These are phyloP conservation scores for Zosterops borbonicus DNA, from an alignment of 2,113 vertebrate genomes.

Conservation along the genomic window DNA sequence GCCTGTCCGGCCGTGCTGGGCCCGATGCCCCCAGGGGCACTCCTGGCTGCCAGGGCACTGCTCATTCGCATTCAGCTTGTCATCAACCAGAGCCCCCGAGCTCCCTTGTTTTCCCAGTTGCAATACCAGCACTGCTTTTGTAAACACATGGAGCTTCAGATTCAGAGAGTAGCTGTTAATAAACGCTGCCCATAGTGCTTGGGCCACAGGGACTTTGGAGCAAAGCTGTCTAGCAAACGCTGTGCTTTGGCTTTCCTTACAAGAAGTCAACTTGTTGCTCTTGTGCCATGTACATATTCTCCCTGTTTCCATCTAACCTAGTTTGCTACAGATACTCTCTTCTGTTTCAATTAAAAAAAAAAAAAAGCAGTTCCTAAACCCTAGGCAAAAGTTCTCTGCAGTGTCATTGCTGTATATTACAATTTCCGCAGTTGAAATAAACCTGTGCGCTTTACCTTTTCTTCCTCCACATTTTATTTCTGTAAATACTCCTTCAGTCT, in stretches of 20 bases:
- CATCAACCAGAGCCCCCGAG: background rate
- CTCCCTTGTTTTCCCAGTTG: background rate
- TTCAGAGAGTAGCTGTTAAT: background rate
- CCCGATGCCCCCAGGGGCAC: background rate
- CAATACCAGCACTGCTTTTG: background rate
- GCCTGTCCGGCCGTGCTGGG: accelerated
- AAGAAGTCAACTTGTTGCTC: background rate
- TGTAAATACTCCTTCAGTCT: background rate
- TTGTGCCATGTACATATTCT: background rate
- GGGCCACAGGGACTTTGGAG: background rate
- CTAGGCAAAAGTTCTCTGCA: background rate
- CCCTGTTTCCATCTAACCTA: background rate
- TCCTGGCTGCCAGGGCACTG: background rate
- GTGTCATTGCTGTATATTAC: background rate
- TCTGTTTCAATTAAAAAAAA: background rate
- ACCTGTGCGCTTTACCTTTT: background rate
- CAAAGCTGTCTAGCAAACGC: background rate
- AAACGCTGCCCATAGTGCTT: background rate
- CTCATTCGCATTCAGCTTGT: accelerated
- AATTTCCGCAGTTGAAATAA: background rate
- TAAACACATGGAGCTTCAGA: background rate
- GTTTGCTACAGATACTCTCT: background rate
- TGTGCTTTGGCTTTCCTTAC: background rate
- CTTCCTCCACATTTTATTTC: background rate
- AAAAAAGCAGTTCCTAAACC: background rate